Percentiles rank a stretch among this genome's conserved stretches.
phyloP scores from a whole-genome alignment of 2,888 invertebrate species.

The Periphyllus acericola region DNA sequence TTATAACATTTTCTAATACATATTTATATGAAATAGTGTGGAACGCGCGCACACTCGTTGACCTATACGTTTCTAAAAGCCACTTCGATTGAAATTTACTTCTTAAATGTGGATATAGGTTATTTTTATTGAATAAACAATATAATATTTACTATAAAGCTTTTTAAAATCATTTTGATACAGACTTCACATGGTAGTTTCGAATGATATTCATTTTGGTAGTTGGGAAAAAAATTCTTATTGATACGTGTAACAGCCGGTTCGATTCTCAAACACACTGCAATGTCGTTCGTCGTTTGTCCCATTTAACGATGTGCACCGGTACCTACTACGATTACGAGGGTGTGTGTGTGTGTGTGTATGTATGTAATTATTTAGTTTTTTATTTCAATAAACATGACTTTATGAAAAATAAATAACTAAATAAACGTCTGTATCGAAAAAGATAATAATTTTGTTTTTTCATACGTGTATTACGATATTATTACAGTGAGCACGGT shows the following conservation, averaged over 20 bases:
- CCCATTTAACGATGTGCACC: neutral
- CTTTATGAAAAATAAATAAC: neutral
- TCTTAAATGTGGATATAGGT: neutral
- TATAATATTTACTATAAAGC: neutral
- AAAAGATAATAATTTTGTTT: neutral
- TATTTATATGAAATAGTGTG: neutral
- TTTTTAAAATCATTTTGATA: neutral
- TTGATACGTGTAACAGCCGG: constrained; percentile 14
- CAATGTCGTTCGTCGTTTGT: neutral
- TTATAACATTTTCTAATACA: neutral
- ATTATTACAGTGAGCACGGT: constrained; percentile 59
- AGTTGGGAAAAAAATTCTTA: constrained; percentile 4
- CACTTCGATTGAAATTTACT: neutral
- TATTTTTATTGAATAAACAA: neutral
- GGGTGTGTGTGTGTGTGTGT: neutral
- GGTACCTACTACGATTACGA: neutral
- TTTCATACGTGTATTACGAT: neutral
- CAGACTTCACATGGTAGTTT: neutral
- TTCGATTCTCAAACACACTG: neutral
- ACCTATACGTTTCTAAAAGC: neutral
- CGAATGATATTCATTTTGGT: neutral
- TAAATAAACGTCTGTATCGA: neutral
- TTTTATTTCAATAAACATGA: neutral
- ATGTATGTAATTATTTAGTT: neutral
- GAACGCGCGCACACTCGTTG: neutral